Evolutionary conservation across 2,888 invertebrate species (phyloP).

Genomic region (Drosophila sordidula): DNA sequence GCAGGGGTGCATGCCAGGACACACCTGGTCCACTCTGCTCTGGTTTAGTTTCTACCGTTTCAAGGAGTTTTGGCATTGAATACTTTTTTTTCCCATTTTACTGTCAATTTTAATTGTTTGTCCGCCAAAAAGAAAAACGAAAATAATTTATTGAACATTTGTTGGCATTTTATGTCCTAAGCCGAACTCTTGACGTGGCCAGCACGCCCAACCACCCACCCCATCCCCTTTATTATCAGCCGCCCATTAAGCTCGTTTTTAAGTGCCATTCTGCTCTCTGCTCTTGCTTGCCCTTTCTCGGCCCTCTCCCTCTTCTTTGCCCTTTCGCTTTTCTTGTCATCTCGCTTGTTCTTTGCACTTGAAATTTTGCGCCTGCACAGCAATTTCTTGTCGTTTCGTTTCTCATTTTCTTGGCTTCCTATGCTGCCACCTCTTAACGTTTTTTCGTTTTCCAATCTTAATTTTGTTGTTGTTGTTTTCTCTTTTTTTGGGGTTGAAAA

Average conservation of each 20-base stretch:
- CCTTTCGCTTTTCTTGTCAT: constrained; percentile 12
- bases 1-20: constrained; percentile 8
- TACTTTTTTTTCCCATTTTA: constrained; percentile 38
- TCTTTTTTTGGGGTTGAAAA: constrained; percentile 77
- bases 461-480: constrained; percentile 56
- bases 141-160: constrained; percentile 65
- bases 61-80: constrained; percentile 45
- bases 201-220: constrained; percentile 8
- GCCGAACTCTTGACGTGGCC: constrained; percentile 68
- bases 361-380: constrained; percentile 74
- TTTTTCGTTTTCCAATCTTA: constrained; percentile 73
- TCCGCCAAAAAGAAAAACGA: constrained; percentile 8
- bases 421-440: constrained; percentile 31
- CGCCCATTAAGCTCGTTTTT: constrained; percentile 75
- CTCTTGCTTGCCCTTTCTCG: constrained; percentile 3
- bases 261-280: constrained; percentile 65
- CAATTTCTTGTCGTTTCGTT: constrained; percentile 64
- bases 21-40: constrained; percentile 49
- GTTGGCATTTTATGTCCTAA: constrained; percentile 59
- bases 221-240: constrained; percentile 10
- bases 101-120: constrained; percentile 76
- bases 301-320: constrained; percentile 2
- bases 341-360: constrained; percentile 56
- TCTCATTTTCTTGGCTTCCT: constrained; percentile 55
- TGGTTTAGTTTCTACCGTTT: constrained; percentile 10